Evolutionary conservation across 2,113 vertebrate genomes (phyloP), one percentile per base, ranked within the genome.

Genomic region (Burhinus oedicnemus): DNA sequence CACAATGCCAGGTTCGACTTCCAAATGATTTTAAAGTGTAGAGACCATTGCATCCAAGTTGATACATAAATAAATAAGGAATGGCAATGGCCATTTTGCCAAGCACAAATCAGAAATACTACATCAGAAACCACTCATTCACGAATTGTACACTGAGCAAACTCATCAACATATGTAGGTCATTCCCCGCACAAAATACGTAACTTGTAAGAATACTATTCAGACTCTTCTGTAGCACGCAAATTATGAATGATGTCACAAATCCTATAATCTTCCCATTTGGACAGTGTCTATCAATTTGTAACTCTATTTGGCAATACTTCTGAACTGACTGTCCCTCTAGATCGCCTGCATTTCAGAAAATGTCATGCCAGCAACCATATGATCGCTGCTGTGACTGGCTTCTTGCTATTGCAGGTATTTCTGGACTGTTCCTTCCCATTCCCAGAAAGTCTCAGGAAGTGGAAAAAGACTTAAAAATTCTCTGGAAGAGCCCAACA

Each of bases 101-200:
- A 77, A 84, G 44, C 29, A 89, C 26, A 77, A 42, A 69, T 80
- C 47, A 60, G 15, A 77, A 55, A 47, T 7, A 20, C 8, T 17
- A 27, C 51, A 32, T 13, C 38, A 69, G 76, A 65, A 94, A 89
- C 34, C 25, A 27, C 5, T 14, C 21, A 12, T 21, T 80, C 21
- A 15, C 45, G 68, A 32, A 61, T 0, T 49, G 47, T 20, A 25
- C n/a, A 4, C 42, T 13, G 44, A 65, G 62, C 57, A 77, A 91
- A 69, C 14, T 32, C 8, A 0, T 32, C 64, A 72, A 54, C 12
- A 15, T 26, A 40, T 16, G 19, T 36, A 42, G 30, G 66, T 60
- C 3, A 0, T 29, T 62, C 12, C 29, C 25, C 29, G 8, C 1
- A 3, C 36, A 58, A 76, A 85, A 77, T 38, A 76, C 0, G 5